Evolutionary conservation across 2,113 vertebrate species (phyloP), one percentile per base, ranked within the genome.

Genomic region (Sus scrofa): DNA sequence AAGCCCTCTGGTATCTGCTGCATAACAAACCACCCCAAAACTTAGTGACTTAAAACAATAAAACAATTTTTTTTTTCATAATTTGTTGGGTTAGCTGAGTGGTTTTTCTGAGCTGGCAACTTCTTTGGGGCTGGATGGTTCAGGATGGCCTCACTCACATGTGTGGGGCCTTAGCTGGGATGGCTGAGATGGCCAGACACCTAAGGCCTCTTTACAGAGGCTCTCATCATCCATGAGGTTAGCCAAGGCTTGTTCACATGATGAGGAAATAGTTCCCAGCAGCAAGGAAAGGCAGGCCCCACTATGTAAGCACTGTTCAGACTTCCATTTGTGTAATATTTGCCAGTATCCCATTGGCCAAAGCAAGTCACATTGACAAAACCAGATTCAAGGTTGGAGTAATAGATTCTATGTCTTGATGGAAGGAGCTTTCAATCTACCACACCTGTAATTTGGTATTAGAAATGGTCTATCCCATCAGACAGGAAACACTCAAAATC

Each of bases 41-140:
- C 7, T 85, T 75, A 60, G 9, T 71, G 58, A 88, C 34, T 81
- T 89, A 75, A 95, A 91, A 70, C 34, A 92, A 89, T 60, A n/a
- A 75, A 87, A 67, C 10, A 63, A 30, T 44, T 44, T 78, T 73
- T 44, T 67, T 92, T 89, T 81, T 81, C 22, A 68, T 60, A 93
- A 68, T 74, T 95, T 27, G 52, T 22, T 74, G 30, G 67, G 39
- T 62, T 74, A 81, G 5, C 15, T 67, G 30, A 20, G 13, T 86
- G 56, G 10, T 37, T 93, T 8, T 84, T 14, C 52, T 27, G 32
- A 83, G 27, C 37, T 89, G 50, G 32, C 26, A 89, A 34, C 37
- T 75, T 82, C n/a, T 82, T 93, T 75, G n/a, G 30, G 20, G 26
- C 30, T 77, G 14, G 11, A 58, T 83, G 24, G 30, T 78, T 44